These are phyloP conservation scores for Nesogale talazaci DNA, from an alignment of 2,113 vertebrate genomes.

Conservation along the genomic window DNA sequence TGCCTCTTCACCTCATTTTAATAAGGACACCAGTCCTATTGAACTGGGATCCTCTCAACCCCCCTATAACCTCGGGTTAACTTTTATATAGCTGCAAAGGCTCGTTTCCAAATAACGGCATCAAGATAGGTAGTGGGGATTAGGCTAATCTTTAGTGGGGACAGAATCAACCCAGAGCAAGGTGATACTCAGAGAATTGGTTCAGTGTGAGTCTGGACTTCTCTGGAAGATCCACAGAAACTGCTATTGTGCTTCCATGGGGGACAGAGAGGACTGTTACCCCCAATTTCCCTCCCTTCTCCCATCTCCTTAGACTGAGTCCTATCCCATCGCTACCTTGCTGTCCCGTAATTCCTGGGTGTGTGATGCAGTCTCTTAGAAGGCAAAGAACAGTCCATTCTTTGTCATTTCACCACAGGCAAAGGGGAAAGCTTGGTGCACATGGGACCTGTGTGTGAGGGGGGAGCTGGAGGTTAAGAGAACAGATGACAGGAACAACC, in stretches of 20 bases:
- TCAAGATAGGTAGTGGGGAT: background rate
- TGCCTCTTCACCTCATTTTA: background rate
- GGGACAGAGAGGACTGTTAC: background rate
- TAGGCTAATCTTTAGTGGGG: background rate
- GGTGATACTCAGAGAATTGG: background rate
- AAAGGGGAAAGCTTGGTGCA: background rate
- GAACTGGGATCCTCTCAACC: background rate
- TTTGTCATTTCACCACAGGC: too few relatives aligned
- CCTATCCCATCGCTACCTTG: background rate
- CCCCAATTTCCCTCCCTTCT: fast-evolving
- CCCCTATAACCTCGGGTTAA: background rate
- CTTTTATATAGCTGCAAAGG: background rate
- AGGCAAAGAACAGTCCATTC: fast-evolving
- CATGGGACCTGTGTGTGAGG: background rate
- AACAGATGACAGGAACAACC: too few relatives aligned
- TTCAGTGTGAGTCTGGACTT: background rate
- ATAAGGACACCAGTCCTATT: background rate
- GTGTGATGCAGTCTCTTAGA: background rate
- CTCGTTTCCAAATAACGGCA: background rate
- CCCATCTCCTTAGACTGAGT: background rate
- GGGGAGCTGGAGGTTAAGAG: background rate
- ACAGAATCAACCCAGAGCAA: background rate
- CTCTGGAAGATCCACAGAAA: background rate
- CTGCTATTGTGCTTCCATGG: background rate
- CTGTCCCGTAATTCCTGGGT: background rate